Percentiles rank a stretch among this genome's conserved stretches.
Evolutionary conservation across 2,888 invertebrate species (phyloP).

Genomic region (Tridacna gigas): DNA sequence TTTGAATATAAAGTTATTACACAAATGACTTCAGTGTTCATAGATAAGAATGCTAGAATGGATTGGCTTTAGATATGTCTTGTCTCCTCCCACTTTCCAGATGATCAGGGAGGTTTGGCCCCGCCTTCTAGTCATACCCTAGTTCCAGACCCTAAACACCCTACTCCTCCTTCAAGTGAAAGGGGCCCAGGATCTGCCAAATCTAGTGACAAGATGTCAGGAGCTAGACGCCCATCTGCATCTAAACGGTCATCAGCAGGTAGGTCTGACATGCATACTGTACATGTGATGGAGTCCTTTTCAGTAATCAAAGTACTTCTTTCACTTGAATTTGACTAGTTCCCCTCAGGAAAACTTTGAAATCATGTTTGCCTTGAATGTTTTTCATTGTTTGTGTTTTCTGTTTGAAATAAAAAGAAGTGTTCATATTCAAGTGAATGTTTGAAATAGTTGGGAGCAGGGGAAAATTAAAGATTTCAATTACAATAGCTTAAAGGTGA

Average conservation of each 20-base stretch:
- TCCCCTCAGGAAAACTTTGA: no score
- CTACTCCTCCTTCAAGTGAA: constrained; percentile 72
- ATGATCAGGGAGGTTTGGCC: constrained; percentile 72
- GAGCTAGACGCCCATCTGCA: constrained; percentile 68
- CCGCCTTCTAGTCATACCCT: constrained; percentile 61
- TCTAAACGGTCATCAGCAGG: constrained; percentile 69
- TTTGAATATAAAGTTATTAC: neutral
- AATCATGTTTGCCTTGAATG: no score
- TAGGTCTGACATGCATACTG: constrained; percentile 37
- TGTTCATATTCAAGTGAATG: no score
- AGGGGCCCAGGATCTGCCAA: constrained; percentile 70
- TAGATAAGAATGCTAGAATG: constrained; percentile 13
- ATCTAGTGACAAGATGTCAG: constrained; percentile 68
- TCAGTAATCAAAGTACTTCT: no score
- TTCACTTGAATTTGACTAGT: no score
- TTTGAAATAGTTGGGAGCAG: no score
- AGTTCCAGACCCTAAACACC: constrained; percentile 68
- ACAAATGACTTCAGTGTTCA: constrained; percentile 11
- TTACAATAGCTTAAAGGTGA: no score
- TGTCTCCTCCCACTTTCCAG: constrained; percentile 51
- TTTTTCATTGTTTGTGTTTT: no score
- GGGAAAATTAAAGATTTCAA: no score
- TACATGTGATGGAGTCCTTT: no score
- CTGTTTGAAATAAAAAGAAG: no score
- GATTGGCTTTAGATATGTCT: constrained; percentile 12